A percentile compares a stretch with the other conserved stretches of the same genome.
These are phyloP conservation scores for Gobius niger DNA, from an alignment of 2,113 vertebrate species.

Conservation along the genomic window DNA sequence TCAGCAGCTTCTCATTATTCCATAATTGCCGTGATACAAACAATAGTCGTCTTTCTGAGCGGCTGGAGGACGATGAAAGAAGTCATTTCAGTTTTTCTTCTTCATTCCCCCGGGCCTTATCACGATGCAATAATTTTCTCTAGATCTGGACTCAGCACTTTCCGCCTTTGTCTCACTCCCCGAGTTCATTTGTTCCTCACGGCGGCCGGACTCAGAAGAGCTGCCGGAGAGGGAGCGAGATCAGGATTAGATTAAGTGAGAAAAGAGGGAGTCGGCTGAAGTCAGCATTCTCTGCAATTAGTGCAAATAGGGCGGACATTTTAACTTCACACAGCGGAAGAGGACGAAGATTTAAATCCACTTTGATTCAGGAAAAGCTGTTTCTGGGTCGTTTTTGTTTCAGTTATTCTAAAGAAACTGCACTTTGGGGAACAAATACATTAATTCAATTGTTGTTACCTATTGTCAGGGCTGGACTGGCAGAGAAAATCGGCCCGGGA, in stretches of 20 bases:
- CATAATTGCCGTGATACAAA: constrained; percentile 59
- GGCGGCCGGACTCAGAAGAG: constrained; percentile 40
- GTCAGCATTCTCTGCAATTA: constrained; percentile 67
- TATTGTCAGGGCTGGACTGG: no score
- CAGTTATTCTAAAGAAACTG: no score
- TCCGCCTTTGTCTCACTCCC: constrained; percentile 11
- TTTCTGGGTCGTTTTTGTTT: no score
- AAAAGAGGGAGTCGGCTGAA: constrained; percentile 49
- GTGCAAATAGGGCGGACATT: constrained; percentile 24
- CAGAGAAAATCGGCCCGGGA: no score
- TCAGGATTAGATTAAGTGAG: constrained; percentile 65
- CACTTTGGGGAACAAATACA: no score
- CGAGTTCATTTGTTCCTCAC: constrained; percentile 51
- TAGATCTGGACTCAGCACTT: constrained; percentile 56
- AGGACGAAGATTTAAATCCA: not conserved
- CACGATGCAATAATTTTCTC: constrained; percentile 51
- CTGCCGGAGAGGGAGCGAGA: not conserved
- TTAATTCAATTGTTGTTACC: no score
- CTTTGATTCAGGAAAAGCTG: not conserved
- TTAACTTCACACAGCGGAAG: not conserved
- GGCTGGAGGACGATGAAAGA: constrained; percentile 39
- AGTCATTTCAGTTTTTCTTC: constrained; percentile 52
- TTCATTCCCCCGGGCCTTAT: constrained; percentile 59
- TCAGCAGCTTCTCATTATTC: constrained; percentile 57
- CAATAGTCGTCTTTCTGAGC: constrained; percentile 37